Percentiles rank a stretch among this genome's conserved stretches.
These are phyloP conservation scores for Ictidomys tridecemlineatus DNA, from an alignment of 2,113 vertebrate species.

Conservation along the genomic window DNA sequence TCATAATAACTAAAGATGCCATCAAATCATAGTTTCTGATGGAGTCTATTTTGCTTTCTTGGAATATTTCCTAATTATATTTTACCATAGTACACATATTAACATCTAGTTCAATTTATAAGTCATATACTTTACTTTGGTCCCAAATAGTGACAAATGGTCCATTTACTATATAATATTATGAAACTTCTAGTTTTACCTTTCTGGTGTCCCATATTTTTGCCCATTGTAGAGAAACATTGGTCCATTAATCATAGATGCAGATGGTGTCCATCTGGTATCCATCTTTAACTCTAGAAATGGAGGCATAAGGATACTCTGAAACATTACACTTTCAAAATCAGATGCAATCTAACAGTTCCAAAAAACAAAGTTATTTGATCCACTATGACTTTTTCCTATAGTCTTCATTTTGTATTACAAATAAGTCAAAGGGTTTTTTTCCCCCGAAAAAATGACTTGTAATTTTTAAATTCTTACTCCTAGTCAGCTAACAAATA, in stretches of 20 bases:
- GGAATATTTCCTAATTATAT: constrained; percentile 3
- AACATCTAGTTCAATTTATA: background rate
- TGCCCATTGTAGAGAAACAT: background rate
- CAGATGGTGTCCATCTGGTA: constrained; percentile 82
- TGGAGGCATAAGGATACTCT: constrained; percentile 60
- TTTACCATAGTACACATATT: background rate
- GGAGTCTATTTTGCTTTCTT: constrained; percentile 45
- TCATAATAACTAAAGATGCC: background rate
- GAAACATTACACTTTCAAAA: constrained; percentile 80
- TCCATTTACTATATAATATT: background rate
- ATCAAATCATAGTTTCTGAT: constrained; percentile 27
- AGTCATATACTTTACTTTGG: background rate
- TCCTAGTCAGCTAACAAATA: constrained; percentile 38
- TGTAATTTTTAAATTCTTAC: constrained; percentile 20
- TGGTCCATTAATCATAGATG: constrained; percentile 65
- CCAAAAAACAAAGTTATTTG: constrained; percentile 76
- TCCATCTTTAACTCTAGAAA: constrained; percentile 71
- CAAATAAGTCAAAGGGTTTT: background rate
- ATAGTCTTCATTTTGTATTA: constrained; percentile 65
- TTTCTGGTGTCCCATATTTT: constrained; percentile 38
- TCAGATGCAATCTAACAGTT: constrained; percentile 67
- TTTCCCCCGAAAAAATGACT: background rate
- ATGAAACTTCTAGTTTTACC: background rate
- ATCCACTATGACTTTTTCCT: constrained; percentile 59
- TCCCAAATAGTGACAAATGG: background rate